Percentiles rank a stretch among this genome's conserved stretches.
Conservation (phyloP, 2,797 vertebrate species). For the Onychomys leucogaster region DNA sequence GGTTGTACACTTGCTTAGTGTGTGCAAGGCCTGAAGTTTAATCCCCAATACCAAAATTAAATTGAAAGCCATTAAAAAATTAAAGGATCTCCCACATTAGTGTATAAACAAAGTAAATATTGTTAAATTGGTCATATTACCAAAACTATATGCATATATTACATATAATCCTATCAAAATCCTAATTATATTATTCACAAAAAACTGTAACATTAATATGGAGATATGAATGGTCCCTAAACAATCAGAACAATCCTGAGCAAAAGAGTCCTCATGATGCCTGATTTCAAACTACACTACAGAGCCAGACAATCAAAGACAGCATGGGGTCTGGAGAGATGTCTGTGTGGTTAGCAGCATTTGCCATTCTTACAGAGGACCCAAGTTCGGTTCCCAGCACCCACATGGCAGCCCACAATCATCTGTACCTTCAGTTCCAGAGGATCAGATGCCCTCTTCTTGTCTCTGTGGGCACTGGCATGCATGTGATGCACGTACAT, state of each 20-base stretch:
- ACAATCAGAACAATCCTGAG: not conserved
- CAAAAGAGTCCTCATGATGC: not conserved
- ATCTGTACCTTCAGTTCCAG: not conserved
- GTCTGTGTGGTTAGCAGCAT: not conserved
- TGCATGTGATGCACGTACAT: not conserved
- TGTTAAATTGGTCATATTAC: not conserved
- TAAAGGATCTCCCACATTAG: not conserved
- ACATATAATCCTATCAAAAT: not conserved
- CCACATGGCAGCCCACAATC: not conserved
- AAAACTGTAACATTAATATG: not conserved
- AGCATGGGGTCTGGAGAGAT: not conserved
- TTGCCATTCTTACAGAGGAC: not conserved
- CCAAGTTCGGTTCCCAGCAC: not conserved
- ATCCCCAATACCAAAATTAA: not conserved
- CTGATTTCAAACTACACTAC: not conserved
- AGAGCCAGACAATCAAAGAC: not conserved
- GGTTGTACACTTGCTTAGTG: not conserved
- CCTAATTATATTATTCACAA: not conserved
- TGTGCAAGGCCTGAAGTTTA: not conserved
- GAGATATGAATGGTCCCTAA: not conserved
- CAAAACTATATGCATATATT: not conserved
- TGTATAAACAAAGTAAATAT: not conserved
- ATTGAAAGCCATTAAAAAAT: not conserved
- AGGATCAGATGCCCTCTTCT: not conserved
- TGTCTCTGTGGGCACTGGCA: not conserved